Base-by-base conservation (phyloP, 2,797 vertebrate species). In the Leptatherina wallacei region DNA sequence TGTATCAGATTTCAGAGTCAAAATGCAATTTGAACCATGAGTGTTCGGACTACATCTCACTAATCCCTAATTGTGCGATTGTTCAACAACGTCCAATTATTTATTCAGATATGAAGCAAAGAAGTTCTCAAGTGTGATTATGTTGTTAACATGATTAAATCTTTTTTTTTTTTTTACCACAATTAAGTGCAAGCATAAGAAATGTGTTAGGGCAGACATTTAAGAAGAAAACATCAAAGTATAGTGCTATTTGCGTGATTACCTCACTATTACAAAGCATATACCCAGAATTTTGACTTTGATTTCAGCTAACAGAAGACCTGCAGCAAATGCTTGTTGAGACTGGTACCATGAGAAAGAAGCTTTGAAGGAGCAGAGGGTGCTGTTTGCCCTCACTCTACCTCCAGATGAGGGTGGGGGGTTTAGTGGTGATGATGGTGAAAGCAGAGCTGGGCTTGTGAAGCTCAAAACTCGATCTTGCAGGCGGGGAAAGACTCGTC, bases 401-500 rank as follows among this genome's bases (percentile, higher is more conserved):
- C 64, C 61, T 76, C 70, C 58, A 44, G 70, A 84, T 82, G 82
- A 77, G 8, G 35, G 51, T 40, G 27, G 55, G 36, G 8, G 62
- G 5, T 32, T 32, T 6, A 32, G 24, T 18, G 40, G 27, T 24
- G 57, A 27, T 0, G n/a, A 57, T 4, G 36, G 54, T 6, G 30
- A 18, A 18, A 14, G 77, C 47, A 18, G 38, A 56, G 63, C 1
- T 5, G 51, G 22, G 44, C 49, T 57, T 12, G 0, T 54, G 47
- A 59, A 69, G 79, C 77, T 90, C 80, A 99, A 94, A 99, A 99
- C 93, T 99, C 97, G 9, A 99, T 99, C 95, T 99, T 99, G 96
- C 98, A 99, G 92, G 98, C 98, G 10, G 98, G 97, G 87, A 99
- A 99, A 71, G 98, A 99, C 89, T 99, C 98, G 0, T 99, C 97